Percentiles rank a stretch among this genome's conserved stretches.
These are phyloP conservation scores for Hyposmocoma kahamanoa DNA, from an alignment of 1,140 invertebrate genomes.

Conservation along the genomic window DNA sequence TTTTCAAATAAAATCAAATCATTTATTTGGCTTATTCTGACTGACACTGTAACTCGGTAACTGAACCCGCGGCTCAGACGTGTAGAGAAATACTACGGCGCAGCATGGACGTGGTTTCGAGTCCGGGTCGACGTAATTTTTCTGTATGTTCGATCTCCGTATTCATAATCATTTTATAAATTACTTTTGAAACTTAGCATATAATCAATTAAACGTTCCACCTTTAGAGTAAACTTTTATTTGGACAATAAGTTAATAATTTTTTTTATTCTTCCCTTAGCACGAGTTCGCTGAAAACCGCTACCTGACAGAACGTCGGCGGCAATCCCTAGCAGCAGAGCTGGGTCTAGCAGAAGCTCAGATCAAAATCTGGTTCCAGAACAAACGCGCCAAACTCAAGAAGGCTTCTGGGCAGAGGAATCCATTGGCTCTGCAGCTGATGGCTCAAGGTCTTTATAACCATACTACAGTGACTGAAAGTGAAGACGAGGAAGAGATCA, in stretches of 20 bases:
- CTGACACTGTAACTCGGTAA: too few species aligned
- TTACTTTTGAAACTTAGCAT: too few species aligned
- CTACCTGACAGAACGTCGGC: conserved; percentile 94
- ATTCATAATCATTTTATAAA: too few species aligned
- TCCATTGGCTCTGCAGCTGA: conserved; percentile 92
- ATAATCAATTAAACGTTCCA: too few species aligned
- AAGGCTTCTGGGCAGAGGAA: conserved; percentile 93
- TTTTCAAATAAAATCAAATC: too few species aligned
- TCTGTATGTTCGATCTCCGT: too few species aligned
- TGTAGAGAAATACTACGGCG: too few species aligned
- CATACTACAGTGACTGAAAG: conserved; percentile 56
- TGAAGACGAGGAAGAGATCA: conserved; percentile 52
- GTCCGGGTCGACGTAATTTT: too few species aligned
- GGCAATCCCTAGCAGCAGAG: conserved; percentile 93
- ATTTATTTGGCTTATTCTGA: too few species aligned
- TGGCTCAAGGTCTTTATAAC: conserved; percentile 96
- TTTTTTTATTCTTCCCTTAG: conserved; percentile 45
- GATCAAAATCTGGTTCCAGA: conserved; percentile 99
- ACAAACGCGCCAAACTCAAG: conserved; percentile 98
- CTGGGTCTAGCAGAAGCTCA: conserved; percentile 97
- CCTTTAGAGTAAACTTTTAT: too few species aligned
- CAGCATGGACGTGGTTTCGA: too few species aligned
- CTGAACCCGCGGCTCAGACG: too few species aligned
- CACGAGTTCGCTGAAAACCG: conserved; percentile 96
- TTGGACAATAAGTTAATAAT: not conserved